A percentile compares a stretch with the other conserved stretches of the same genome.
phyloP scores from a whole-genome alignment of 1,140 invertebrate genomes.

The Battus philenor region DNA sequence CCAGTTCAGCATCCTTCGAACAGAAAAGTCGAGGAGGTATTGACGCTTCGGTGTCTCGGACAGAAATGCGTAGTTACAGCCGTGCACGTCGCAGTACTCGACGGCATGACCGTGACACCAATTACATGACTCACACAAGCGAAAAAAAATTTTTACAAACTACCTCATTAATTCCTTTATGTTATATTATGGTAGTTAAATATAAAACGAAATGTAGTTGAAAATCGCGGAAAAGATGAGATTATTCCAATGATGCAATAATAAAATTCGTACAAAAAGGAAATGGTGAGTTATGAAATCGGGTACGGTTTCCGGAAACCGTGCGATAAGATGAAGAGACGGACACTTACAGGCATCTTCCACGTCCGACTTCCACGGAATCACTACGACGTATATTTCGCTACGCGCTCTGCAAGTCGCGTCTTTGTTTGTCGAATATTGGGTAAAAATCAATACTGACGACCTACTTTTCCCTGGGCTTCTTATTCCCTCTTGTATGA shows the following conservation, averaged over 20 bases:
- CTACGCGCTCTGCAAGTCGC: conserved; percentile 39
- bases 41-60: conserved; percentile 26
- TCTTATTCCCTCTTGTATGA: conserved; percentile 47
- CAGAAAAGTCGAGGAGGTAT: conserved; percentile 17
- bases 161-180: no score
- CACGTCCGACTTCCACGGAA: conserved; percentile 30
- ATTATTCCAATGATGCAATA: no score
- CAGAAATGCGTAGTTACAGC: conserved; percentile 37
- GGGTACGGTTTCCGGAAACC: conserved; percentile 40
- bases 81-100: conserved; percentile 19
- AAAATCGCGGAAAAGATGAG: no score
- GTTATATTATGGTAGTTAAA: no score
- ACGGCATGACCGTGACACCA: conserved; percentile 39
- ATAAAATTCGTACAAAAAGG: conserved; percentile 27
- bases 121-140: conserved; percentile 38
- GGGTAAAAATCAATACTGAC: conserved; percentile 65
- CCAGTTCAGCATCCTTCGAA: conserved; percentile 57
- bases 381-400: conserved; percentile 38
- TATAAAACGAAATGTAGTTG: no score
- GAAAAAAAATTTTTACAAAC: no score
- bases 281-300: conserved; percentile 44
- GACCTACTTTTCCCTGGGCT: conserved; percentile 58
- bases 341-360: conserved; percentile 63
- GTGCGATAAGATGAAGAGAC: conserved; percentile 40
- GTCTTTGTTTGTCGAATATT: conserved; percentile 64